Conservation (phyloP, 2,888 invertebrate species). For the Meiosimyza platycephala region DNA sequence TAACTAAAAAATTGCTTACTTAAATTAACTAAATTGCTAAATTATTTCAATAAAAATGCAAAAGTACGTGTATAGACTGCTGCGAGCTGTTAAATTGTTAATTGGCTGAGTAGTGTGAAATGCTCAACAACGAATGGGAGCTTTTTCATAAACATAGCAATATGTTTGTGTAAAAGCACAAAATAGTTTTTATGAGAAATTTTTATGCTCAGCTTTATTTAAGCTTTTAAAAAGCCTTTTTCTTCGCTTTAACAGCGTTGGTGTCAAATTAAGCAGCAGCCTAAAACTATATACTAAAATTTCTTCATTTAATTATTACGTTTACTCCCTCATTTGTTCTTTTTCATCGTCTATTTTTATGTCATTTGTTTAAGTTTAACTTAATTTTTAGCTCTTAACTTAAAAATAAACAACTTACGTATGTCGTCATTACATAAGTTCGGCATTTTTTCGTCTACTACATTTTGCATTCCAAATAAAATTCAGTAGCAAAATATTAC, state of each 20-base stretch:
- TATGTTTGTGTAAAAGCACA: background rate
- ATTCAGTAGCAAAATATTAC: constrained; percentile 15
- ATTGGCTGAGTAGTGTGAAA: too few relatives aligned
- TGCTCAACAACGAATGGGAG: background rate
- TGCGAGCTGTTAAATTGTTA: background rate
- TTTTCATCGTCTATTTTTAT: background rate
- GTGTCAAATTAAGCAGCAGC: constrained; percentile 1
- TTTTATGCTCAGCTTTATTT: background rate
- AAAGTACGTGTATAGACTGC: constrained; percentile 17
- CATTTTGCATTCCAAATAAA: constrained; percentile 21
- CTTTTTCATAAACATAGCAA: background rate
- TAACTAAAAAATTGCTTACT: constrained; percentile 12
- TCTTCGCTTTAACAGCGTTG: too few relatives aligned
- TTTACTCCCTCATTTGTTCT: background rate
- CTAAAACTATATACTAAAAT: constrained; percentile 24
- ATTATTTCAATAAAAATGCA: constrained; percentile 28
- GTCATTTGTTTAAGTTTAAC: constrained; percentile 10
- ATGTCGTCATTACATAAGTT: constrained; percentile 2
- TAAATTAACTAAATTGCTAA: constrained; percentile 29
- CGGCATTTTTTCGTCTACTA: constrained; percentile 19
- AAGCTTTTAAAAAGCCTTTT: background rate
- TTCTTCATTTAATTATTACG: background rate
- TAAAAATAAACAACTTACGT: constrained; percentile 14
- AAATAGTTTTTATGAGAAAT: background rate
- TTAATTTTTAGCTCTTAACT: constrained; percentile 25